These are phyloP conservation scores for Danionella cerebrum DNA, from an alignment of 2,113 vertebrate species.

Conservation along the genomic window DNA sequence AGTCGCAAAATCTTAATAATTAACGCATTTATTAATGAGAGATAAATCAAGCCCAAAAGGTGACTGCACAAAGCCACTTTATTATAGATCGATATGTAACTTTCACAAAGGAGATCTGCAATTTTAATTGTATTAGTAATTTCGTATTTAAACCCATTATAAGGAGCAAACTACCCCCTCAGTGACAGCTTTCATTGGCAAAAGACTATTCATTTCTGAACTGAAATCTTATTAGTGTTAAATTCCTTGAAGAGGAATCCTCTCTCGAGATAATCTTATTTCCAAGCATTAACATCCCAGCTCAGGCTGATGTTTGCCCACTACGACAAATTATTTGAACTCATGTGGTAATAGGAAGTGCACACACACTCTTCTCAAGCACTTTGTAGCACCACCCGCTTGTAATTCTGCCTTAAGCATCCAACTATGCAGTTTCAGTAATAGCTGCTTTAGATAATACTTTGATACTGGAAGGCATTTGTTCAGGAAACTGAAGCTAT, in stretches of 20 bases:
- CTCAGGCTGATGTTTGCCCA: constrained; percentile 92
- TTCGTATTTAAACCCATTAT: constrained; percentile 97
- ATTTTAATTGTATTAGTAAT: constrained; percentile 94
- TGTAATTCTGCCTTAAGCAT: constrained; percentile 39
- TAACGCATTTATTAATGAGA: not conserved
- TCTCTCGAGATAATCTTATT: constrained; percentile 97
- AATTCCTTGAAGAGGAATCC: constrained; percentile 90
- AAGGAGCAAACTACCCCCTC: constrained; percentile 95
- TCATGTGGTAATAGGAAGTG: constrained; percentile 27
- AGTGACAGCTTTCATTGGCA: constrained; percentile 90
- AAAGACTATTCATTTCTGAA: constrained; percentile 94
- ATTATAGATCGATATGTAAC: not conserved
- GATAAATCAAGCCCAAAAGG: not conserved
- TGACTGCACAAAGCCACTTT: too few species aligned
- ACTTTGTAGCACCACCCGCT: constrained; percentile 39
- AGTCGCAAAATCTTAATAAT: not conserved
- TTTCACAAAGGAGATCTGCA: constrained; percentile 63
- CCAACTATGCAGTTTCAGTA: too few species aligned
- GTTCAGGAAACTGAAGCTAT: too few species aligned
- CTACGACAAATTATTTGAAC: constrained; percentile 79
- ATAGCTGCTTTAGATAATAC: too few species aligned
- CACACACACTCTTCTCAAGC: constrained; percentile 25
- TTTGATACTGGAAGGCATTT: too few species aligned
- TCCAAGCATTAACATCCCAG: constrained; percentile 96
- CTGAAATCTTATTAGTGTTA: constrained; percentile 96